Conservation (phyloP, 2,888 invertebrate species). For the Pammene fasciana region DNA sequence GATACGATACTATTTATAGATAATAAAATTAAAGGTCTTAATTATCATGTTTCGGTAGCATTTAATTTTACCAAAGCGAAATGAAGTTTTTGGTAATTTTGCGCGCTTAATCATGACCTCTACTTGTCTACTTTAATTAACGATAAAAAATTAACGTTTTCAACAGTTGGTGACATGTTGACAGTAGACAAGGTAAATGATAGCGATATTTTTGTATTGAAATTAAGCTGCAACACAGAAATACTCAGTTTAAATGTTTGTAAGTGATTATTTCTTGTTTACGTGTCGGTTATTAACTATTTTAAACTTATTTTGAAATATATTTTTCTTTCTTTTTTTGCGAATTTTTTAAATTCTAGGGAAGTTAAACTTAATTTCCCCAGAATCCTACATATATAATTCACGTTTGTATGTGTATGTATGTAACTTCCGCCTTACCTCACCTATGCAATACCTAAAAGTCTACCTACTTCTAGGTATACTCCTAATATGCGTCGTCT, state of each 20-base stretch:
- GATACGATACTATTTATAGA: too few species aligned
- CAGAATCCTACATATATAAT: too few species aligned
- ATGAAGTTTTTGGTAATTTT: not conserved
- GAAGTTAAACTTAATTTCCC: too few species aligned
- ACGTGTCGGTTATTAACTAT: not conserved
- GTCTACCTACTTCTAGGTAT: too few species aligned
- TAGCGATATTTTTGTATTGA: slow-evolving; percentile 3
- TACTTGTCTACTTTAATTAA: slow-evolving; percentile 32
- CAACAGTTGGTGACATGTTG: slow-evolving; percentile 23
- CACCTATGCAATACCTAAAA: too few species aligned
- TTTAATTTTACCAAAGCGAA: not conserved
- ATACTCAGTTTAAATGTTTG: slow-evolving; percentile 1
- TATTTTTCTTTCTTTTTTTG: too few species aligned
- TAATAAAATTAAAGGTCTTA: not conserved
- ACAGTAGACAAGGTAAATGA: slow-evolving; percentile 27
- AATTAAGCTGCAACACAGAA: slow-evolving; percentile 7
- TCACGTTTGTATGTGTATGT: too few species aligned
- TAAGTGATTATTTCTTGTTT: not conserved
- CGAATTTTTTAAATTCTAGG: too few species aligned
- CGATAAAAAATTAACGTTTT: slow-evolving; percentile 20
- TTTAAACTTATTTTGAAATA: not conserved
- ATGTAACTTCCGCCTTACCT: too few species aligned
- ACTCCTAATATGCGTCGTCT: too few species aligned
- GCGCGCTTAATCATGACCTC: slow-evolving; percentile 3
- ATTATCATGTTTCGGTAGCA: not conserved